Base-by-base conservation (phyloP, 2,888 invertebrate species). In the Drosophila stalkeri region DNA sequence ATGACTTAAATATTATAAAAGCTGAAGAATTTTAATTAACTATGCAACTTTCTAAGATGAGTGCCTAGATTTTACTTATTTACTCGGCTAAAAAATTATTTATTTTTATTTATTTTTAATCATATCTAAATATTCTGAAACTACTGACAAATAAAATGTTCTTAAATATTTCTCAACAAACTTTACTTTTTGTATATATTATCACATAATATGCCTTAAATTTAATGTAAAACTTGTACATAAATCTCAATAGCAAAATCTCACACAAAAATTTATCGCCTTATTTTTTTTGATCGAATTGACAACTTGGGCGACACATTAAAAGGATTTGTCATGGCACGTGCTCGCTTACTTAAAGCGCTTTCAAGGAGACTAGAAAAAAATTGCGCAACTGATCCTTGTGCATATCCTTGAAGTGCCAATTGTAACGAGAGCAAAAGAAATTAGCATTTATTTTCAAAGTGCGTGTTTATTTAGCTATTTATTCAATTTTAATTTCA, bases 291-390 rank as follows among this genome's bases (percentile, higher is more conserved):
- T 61, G 35, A 68, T 73, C 65, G 64, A 72, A 78, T 73, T 66
- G 70, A 7, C 33, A 78, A 80, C 72, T 86, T 90, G 69, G 72
- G 81, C 74, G 84, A 57, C 90, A 88, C 83, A 89, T 89, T 90
- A 90, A 88, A 83, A 80, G 90, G 90, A 90, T 89, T 90, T 90
- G 56, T 65, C 33, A 23, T 12, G 81, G 81, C 82, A 82, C 81
- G 87, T 85, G 86, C 76, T 62, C 18, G 27, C 41, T 54, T 41
- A 71, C 72, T 70, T 57, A 7, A 41, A 46, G 49, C 52, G n/a
- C 55, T 39, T 67, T 43, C 46, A 55, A 57, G 23, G 11, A 43
- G 59, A 27, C 20, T 27, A 11, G 20, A 23, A 56, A 68, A 64
- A 64, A 75, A 79, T 27, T 54, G 54, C 54, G 54, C 27, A 54